A percentile compares a stretch with the other conserved stretches of the same genome.
These are phyloP conservation scores for Lepeophtheirus salmonis DNA, from an alignment of 1,140 invertebrate species.

Conservation along the genomic window DNA sequence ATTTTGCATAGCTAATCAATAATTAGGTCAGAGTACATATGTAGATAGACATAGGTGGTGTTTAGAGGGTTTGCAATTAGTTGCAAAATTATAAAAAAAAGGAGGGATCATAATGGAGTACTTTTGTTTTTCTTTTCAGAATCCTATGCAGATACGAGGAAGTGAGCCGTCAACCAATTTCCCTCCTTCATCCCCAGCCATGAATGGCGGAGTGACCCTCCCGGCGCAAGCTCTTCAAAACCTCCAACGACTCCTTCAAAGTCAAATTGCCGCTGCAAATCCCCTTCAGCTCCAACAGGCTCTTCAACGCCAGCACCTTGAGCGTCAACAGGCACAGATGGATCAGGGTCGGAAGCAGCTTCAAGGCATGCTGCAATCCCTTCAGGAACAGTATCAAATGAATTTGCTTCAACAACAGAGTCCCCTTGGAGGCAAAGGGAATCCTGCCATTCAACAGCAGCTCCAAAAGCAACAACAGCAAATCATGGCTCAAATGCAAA, in stretches of 20 bases:
- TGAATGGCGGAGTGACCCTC: not conserved
- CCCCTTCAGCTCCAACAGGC: constrained; percentile 13
- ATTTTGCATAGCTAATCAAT: no score
- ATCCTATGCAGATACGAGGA: not conserved
- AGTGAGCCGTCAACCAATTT: not conserved
- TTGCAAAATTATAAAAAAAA: no score
- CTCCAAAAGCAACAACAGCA: constrained; percentile 15
- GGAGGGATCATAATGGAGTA: no score
- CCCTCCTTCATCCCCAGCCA: not conserved
- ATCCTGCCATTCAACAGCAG: not conserved
- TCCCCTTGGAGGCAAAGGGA: not conserved
- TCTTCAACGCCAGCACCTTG: constrained; percentile 6
- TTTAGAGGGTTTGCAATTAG: no score
- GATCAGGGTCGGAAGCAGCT: constrained; percentile 10
- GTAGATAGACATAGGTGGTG: no score
- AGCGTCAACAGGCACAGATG: constrained; percentile 11
- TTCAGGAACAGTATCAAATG: constrained; percentile 12
- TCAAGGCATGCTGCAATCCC: not conserved
- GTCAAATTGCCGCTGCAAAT: constrained; percentile 8
- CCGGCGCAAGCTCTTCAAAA: constrained; percentile 12
- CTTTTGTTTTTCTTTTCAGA: not conserved
- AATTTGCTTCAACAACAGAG: constrained; percentile 11
- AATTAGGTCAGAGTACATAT: no score
- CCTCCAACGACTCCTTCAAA: constrained; percentile 4
- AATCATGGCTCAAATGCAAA: constrained; percentile 9